Base-by-base conservation (phyloP, 2,888 invertebrate genomes). In the Axea sp. region DNA sequence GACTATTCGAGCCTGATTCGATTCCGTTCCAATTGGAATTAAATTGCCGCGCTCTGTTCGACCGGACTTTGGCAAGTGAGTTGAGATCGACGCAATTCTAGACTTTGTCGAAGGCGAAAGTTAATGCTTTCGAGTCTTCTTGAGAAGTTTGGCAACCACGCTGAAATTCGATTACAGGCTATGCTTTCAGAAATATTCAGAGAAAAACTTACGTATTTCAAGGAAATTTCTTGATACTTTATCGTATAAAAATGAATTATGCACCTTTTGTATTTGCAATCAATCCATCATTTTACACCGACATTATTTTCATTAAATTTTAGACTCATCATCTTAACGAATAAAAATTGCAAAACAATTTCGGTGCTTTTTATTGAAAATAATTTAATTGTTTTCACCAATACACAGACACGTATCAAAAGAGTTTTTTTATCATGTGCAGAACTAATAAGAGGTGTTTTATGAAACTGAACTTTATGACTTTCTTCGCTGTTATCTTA, bases 1-100 rank as follows among this genome's bases (percentile, higher is more conserved):
- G 65, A 65, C 73, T 67, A 51, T 73, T 73, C 65, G 73, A 62
- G 71, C 74, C 41, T 69, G 78, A 77, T 78, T 73, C 77, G 77
- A 73, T 73, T 73, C 73, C 73, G 53, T 73, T 73, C 73, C 73
- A 72, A 72, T 72, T 72, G 72, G 65, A 65, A 72, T 72, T 65
- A 77, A 78, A 78, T 73, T 77, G 72, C 59, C 65, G 59, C 59
- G 62, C 62, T 37, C 53, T 28, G 24, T 73, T 73, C 72, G 64
- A 65, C 65, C 33, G 64, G 72, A 59, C 72, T 72, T 72, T 45
- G 51, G 72, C 64, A 72, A 72, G 64, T 72, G 65, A 72, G 65
- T 72, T 59, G 43, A 30, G 64, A 72, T 72, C 55, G 59, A 72
- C 65, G 72, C 65, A 64, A 65, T 72, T 49, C 62, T 57, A 57